phyloP scores from a whole-genome alignment of 2,888 invertebrate genomes.

The Liodrosophila aerea region DNA sequence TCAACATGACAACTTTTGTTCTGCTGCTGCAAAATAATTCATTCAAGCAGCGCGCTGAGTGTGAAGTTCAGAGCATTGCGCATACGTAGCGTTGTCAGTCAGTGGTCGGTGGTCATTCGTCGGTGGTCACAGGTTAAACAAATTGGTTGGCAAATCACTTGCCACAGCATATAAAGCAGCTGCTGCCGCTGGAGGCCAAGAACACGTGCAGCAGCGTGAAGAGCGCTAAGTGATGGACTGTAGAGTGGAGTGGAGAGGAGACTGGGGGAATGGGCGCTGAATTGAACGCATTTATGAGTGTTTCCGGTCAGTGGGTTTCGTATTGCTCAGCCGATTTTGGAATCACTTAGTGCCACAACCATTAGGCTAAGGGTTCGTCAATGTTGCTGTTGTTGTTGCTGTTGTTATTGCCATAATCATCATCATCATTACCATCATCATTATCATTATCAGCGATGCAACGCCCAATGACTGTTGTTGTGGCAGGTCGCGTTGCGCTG shows the following conservation, averaged over 20 bases:
- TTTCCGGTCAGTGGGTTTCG: constrained; percentile 67
- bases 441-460: constrained; percentile 23
- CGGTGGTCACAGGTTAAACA: constrained; percentile 31
- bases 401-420: constrained; percentile 1
- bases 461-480: constrained; percentile 49
- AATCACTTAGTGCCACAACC: constrained; percentile 57
- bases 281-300: constrained; percentile 65
- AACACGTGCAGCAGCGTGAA: constrained; percentile 73
- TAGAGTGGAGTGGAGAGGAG: not conserved
- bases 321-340: constrained; percentile 44
- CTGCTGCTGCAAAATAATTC: constrained; percentile 50
- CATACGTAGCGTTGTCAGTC: constrained; percentile 38
- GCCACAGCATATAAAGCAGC: constrained; percentile 37
- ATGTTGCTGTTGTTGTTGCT: constrained; percentile 5
- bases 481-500: constrained; percentile 59
- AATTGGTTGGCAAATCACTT: constrained; percentile 50
- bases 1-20: constrained; percentile 52
- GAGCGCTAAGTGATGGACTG: constrained; percentile 41
- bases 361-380: constrained; percentile 39
- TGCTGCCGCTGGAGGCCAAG: constrained; percentile 54
- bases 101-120: not conserved
- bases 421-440: constrained; percentile 18
- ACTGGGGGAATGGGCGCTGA: not conserved
- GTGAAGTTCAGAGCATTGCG: constrained; percentile 46
- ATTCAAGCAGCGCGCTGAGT: constrained; percentile 31